Evolutionary conservation across 2,888 invertebrate genomes (phyloP).

Genomic region (Parasteatoda lunata): DNA sequence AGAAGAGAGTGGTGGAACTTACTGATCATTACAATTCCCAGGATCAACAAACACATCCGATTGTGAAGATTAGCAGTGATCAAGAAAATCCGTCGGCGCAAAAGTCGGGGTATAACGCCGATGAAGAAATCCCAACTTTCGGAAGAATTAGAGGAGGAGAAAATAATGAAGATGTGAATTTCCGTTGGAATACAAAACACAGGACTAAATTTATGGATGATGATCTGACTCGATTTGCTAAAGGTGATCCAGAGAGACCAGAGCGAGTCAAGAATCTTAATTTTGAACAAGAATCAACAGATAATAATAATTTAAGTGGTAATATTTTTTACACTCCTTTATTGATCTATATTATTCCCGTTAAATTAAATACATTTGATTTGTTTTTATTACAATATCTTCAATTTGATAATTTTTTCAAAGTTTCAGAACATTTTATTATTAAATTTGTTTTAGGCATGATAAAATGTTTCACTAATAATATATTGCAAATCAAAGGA

Average conservation of each 20-base stretch:
- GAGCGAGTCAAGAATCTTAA: neutral
- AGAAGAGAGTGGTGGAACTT: slow-evolving; percentile 46
- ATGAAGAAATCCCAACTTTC: slow-evolving; percentile 27
- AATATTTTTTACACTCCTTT: neutral
- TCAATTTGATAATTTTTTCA: too few relatives aligned
- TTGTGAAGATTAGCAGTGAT: neutral
- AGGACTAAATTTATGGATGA: slow-evolving; percentile 37
- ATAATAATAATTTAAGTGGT: slow-evolving; percentile 39
- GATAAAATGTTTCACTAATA: too few relatives aligned
- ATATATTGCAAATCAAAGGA: too few relatives aligned
- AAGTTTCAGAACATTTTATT: too few relatives aligned
- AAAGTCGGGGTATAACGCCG: neutral
- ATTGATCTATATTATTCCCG: neutral
- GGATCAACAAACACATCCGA: neutral
- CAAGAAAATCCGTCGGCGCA: neutral
- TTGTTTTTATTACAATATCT: too few relatives aligned
- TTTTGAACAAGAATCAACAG: neutral
- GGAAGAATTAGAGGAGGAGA: neutral
- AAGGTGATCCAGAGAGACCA: neutral
- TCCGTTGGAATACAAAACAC: slow-evolving; percentile 47
- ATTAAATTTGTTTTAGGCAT: neutral
- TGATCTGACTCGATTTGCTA: slow-evolving; percentile 48
- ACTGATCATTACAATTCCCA: neutral
- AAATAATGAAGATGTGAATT: slow-evolving; percentile 39
- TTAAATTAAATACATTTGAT: neutral